Base-by-base conservation (phyloP, 2,888 invertebrate species). In the Watsonalla cultraria region DNA sequence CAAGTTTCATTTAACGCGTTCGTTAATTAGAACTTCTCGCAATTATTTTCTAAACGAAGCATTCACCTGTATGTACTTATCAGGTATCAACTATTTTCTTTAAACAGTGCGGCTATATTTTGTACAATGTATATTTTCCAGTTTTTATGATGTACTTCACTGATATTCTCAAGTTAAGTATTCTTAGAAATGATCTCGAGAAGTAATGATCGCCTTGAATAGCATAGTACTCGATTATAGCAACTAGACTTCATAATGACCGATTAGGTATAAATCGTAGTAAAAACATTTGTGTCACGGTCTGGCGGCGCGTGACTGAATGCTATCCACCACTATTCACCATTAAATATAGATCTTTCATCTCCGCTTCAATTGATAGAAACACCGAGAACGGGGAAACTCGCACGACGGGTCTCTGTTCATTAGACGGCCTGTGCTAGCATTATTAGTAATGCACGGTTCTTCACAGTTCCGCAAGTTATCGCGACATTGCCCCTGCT, bases 271-370 rank as follows among this genome's bases (percentile, higher is more conserved):
- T 62, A 66, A 68, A 71, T 66, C 66, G 58, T 68, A 66, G 67
- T 70, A 70, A 79, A 78, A 82, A 68, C 72, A 84, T 78, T 66
- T 72, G 76, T 86, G 86, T 86, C 84, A 87, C 72, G 85, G 86
- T 74, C 84, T 72, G 71, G 53, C 60, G 70, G 71, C 70, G 76
- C 82, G 74, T 81, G 81, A 79, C 76, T 76, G 72, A 63, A 73
- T 71, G 72, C 68, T 74, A 70, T 66, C 24, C 69, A 62, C 67
- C 61, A 65, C 65, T 64, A 56, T 53, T 64, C 63, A 58, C 66
- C 58, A 72, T 55, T 65, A 56, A 75, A 72, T 68, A 67, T 65
- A 68, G 71, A 74, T 63, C 63, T 61, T 66, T 68, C 64, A 62
- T 63, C 59, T 59, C 60, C 61, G 53, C 58, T 65, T 59, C 62